Evolutionary conservation across 2,797 vertebrate species (phyloP).

Genomic region (Trachops cirrhosus): DNA sequence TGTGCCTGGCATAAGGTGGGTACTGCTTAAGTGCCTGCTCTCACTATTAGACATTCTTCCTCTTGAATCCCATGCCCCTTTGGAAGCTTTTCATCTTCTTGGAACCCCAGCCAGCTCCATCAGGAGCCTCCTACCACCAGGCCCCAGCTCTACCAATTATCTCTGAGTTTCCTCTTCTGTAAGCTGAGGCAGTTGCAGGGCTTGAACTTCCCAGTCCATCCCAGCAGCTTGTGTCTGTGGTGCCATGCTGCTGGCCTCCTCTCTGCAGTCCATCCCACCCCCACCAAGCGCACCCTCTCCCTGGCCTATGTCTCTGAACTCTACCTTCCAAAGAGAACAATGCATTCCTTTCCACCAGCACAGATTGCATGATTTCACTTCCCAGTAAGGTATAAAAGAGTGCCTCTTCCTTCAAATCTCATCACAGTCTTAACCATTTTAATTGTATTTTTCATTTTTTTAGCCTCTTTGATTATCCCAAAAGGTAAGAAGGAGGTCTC

Average conservation of each 20-base stretch:
- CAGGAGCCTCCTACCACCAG: neutral
- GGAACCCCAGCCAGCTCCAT: too few relatives aligned
- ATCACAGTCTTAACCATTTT: neutral
- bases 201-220: rapidly evolving
- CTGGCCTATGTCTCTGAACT: neutral
- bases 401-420: neutral
- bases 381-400: neutral
- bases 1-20: neutral
- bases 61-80: neutral
- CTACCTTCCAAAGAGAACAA: neutral
- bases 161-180: neutral
- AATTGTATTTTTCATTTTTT: neutral
- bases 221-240: rapidly evolving
- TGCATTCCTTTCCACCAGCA: neutral
- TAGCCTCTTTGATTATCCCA: neutral
- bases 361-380: too few relatives aligned
- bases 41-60: neutral
- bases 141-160: neutral
- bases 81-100: neutral
- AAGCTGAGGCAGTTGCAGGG: neutral
- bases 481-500: neutral
- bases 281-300: neutral
- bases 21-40: neutral
- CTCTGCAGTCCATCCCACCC: rapidly evolving
- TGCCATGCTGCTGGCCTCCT: neutral